Conservation (phyloP, 2,113 vertebrate species). For the Calidris pugnax region DNA sequence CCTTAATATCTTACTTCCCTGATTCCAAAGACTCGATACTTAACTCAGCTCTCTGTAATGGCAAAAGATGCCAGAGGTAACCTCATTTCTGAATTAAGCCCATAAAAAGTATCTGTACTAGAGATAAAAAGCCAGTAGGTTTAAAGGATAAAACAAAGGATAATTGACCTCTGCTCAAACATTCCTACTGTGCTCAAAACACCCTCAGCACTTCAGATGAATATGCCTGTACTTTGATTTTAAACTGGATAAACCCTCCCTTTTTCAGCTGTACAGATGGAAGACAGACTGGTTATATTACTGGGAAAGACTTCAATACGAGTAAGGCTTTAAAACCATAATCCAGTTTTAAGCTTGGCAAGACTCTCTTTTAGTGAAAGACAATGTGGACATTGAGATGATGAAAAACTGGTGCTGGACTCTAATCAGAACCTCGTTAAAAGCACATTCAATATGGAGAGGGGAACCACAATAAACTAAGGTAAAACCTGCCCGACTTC, state of each 20-base stretch:
- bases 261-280: not conserved
- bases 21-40: not conserved
- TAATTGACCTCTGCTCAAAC: slow-evolving; percentile 37
- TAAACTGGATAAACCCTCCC: slow-evolving; percentile 20
- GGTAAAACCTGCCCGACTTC: not conserved
- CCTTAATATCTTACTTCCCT: not conserved
- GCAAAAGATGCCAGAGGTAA: slow-evolving; percentile 29
- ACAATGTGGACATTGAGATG: not conserved
- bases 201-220: slow-evolving; percentile 32
- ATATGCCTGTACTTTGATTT: slow-evolving; percentile 32
- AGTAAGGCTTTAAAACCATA: slow-evolving; percentile 1
- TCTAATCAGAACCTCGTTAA: not conserved
- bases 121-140: slow-evolving; percentile 24
- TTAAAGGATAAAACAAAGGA: slow-evolving; percentile 50
- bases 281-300: not conserved
- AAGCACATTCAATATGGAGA: not conserved
- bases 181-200: slow-evolving; percentile 26
- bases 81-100: slow-evolving; percentile 19
- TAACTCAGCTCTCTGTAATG: not conserved
- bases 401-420: not conserved
- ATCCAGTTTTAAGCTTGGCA: not conserved
- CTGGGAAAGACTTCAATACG: not conserved
- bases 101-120: not conserved
- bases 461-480: not conserved
- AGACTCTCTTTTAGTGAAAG: not conserved